Evolutionary conservation across 2,797 vertebrate species (phyloP).

Genomic region (Astyanax mexicanus): DNA sequence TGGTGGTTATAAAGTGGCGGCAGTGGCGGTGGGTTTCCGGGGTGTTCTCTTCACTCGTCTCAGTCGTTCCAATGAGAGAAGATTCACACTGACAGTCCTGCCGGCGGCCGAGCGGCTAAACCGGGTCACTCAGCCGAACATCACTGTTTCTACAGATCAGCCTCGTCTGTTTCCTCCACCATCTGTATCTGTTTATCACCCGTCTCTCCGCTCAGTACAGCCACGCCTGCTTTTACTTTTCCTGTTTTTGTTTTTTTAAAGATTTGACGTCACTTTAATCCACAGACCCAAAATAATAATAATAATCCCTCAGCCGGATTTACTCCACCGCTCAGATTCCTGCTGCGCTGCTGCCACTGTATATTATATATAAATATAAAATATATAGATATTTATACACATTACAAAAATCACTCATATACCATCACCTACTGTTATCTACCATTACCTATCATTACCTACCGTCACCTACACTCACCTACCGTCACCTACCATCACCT

Average conservation of each 20-base stretch:
- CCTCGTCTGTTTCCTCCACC: slow-evolving; percentile 36
- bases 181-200: slow-evolving; percentile 13
- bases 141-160: slow-evolving; percentile 24
- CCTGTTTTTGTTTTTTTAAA: slow-evolving; percentile 10
- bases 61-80: no score
- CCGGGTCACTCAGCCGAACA: slow-evolving; percentile 37
- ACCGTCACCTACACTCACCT: no score
- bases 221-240: slow-evolving; percentile 39
- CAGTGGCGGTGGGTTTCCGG: no score
- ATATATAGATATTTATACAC: no score
- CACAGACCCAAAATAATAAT: slow-evolving; percentile 47
- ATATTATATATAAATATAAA: no score
- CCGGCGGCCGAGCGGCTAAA: slow-evolving; percentile 41
- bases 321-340: slow-evolving; percentile 21
- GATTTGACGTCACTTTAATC: slow-evolving; percentile 48
- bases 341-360: no score
- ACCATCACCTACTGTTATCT: no score
- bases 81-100: slow-evolving; percentile 3
- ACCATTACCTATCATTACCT: no score
- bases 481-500: no score
- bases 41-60: no score
- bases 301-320: slow-evolving; percentile 51
- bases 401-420: no score
- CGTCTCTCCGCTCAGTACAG: not conserved
- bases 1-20: no score